A percentile compares a stretch with the other conserved stretches of the same genome.
phyloP scores from a whole-genome alignment of 2,797 vertebrate species.

The Schizopygopsis malacanthus region DNA sequence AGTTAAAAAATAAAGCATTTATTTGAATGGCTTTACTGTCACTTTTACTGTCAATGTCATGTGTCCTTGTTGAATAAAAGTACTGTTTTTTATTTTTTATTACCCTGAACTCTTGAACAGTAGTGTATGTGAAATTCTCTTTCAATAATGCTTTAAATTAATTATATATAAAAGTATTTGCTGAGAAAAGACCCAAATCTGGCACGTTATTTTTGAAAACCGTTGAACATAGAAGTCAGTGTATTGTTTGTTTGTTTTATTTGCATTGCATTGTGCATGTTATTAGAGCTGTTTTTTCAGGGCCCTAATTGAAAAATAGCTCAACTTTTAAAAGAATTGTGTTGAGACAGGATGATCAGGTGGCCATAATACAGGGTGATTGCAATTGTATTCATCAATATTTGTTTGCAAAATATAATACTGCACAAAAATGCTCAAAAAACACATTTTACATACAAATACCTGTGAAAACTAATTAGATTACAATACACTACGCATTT shows the following conservation, averaged over 20 bases:
- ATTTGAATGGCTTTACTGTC: not conserved
- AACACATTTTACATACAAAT: not conserved
- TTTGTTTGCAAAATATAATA: not conserved
- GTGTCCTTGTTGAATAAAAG: not conserved
- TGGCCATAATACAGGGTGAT: not conserved
- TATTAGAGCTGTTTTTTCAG: not conserved
- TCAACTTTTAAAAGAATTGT: not conserved
- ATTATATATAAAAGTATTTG: not conserved
- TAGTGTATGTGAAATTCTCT: not conserved
- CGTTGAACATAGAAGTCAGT: too few species aligned
- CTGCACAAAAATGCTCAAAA: not conserved
- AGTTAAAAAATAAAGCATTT: too few species aligned
- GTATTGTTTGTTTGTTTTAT: constrained; percentile 3
- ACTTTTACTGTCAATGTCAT: not conserved
- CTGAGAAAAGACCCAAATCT: not conserved
- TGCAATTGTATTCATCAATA: not conserved
- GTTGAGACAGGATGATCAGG: not conserved
- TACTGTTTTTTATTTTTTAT: not conserved
- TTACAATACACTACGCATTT: not conserved
- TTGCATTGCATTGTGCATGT: not conserved
- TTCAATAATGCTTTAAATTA: not conserved
- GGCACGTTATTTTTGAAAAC: not conserved
- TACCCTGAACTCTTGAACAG: not conserved
- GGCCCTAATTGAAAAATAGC: not conserved
- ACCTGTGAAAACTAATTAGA: not conserved